Evolutionary conservation across 2,888 invertebrate species (phyloP), one percentile per base, ranked within the genome.

Genomic region (Synanthedon myopaeformis): DNA sequence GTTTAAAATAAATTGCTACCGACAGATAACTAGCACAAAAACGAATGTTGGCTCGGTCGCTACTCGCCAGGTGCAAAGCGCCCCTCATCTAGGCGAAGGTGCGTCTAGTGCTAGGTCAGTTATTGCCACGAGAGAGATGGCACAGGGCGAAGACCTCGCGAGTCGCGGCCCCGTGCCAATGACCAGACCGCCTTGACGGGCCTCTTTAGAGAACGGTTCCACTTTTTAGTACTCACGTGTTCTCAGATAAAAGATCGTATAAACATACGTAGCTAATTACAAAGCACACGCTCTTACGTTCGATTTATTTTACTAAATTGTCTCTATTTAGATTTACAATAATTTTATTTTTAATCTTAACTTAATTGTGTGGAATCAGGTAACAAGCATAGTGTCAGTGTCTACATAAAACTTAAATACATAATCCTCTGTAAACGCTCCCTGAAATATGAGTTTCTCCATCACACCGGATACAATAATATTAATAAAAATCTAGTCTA

Each of bases 1-100:
- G 73, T 78, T 82, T 82, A 81, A 82, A 82, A 84, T 83, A 82
- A 83, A 82, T 80, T 76, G 72, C 76, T 72, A 74, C 70, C 73
- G 79, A 76, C 75, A 77, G 79, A 79, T 80, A 75, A 70, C 66
- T 67, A 62, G 61, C 65, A 75, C 68, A 81, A 81, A 82, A 81
- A 81, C 65, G 67, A 70, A 68, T 69, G 66, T 70, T 65, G 65
- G 58, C 58, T 55, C 58, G 61, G 62, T 58, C 65, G 61, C 13
- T 45, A 50, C 57, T 59, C 72, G 77, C 82, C 82, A 82, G 84
- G 84, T 82, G 84, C 79, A 72, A 70, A 59, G 67, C 73, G 70
- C 70, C 72, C 74, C 72, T 74, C 69, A 68, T 61, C 59, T 65
- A 62, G 59, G 61, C 60, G 66, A 72, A 76, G 73, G 72, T 73